Evolutionary conservation across 1,140 invertebrate species (phyloP).

Genomic region (Heliconius nattereri): DNA sequence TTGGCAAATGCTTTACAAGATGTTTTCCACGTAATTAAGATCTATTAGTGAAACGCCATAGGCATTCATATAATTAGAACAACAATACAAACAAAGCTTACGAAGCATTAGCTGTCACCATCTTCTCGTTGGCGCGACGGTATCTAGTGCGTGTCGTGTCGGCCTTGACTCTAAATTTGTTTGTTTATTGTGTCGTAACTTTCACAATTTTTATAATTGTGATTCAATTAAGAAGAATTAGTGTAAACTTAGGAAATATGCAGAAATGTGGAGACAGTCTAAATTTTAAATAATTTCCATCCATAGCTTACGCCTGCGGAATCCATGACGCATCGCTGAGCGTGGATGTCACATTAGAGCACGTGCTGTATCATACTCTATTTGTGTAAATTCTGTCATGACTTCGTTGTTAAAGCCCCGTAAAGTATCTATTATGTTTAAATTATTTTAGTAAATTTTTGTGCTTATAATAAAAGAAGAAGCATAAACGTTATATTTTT

Average conservation of each 20-base stretch:
- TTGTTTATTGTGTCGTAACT: neutral
- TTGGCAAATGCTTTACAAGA: neutral
- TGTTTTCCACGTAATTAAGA: neutral
- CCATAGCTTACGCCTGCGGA: slow-evolving; percentile 20
- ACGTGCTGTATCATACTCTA: slow-evolving; percentile 21
- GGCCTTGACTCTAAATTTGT: neutral
- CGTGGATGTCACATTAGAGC: slow-evolving; percentile 15
- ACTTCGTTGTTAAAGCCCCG: neutral
- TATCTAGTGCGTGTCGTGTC: neutral
- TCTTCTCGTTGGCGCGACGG: neutral
- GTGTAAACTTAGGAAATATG: slow-evolving; percentile 41
- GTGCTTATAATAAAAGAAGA: neutral
- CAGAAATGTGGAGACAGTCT: slow-evolving; percentile 37
- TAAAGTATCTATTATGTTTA: neutral
- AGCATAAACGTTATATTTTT: neutral
- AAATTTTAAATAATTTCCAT: slow-evolving; percentile 29
- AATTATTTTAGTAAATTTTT: neutral
- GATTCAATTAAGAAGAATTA: slow-evolving; percentile 36
- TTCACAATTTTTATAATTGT: slow-evolving; percentile 28
- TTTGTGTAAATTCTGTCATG: slow-evolving; percentile 20
- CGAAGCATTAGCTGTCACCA: neutral
- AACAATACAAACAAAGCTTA: neutral
- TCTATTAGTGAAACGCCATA: slow-evolving; percentile 5
- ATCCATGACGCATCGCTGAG: slow-evolving; percentile 23
- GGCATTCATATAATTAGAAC: slow-evolving; percentile 26